Base-by-base conservation (phyloP, 2,113 vertebrate genomes). In the Zapus hudsonius region DNA sequence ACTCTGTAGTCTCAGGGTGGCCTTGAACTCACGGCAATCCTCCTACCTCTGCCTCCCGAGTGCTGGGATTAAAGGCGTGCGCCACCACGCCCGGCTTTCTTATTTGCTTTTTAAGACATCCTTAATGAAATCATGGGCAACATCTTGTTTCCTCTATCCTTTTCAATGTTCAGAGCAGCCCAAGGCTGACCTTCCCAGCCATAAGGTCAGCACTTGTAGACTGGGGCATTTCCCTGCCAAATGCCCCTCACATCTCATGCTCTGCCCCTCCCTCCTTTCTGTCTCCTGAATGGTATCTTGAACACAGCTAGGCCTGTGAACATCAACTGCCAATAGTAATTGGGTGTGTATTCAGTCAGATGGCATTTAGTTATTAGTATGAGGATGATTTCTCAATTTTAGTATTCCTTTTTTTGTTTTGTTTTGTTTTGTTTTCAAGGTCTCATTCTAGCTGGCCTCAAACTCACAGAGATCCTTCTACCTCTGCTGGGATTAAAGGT, bases 51-150 rank as follows among this genome's bases (percentile, higher is more conserved):
- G n/a, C n/a, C n/a, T n/a, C n/a, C n/a, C n/a, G n/a, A n/a, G n/a
- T n/a, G n/a, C n/a, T n/a, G n/a, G n/a, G n/a, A n/a, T n/a, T n/a
- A n/a, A n/a, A n/a, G n/a, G n/a, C n/a, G n/a, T n/a, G n/a, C n/a
- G n/a, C n/a, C n/a, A n/a, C n/a, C n/a, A n/a, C n/a, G 10, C 92
- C 75, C 59, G 9, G 3, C 20, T 72, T 91, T 11, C 22, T 80
- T 91, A n/a, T 74, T 88, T 92, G 44, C 47, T 81, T 83, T 67
- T 90, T 31, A 5, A 61, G 17, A 63, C 64, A 87, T 12, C 75
- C 20, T 89, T 87, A 63, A 44, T 81, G 44, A 87, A 75, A 79
- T 90, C 40, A 25, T 84, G 81, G 57, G n/a, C 40, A 82, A 93
- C 91, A 47, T 85, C 47, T 66, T 63, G 3, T 90, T 94, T 92